Percentiles rank a stretch among this genome's conserved stretches.
These are phyloP conservation scores for Alligator sinensis DNA, from an alignment of 2,113 vertebrate species.

Conservation along the genomic window DNA sequence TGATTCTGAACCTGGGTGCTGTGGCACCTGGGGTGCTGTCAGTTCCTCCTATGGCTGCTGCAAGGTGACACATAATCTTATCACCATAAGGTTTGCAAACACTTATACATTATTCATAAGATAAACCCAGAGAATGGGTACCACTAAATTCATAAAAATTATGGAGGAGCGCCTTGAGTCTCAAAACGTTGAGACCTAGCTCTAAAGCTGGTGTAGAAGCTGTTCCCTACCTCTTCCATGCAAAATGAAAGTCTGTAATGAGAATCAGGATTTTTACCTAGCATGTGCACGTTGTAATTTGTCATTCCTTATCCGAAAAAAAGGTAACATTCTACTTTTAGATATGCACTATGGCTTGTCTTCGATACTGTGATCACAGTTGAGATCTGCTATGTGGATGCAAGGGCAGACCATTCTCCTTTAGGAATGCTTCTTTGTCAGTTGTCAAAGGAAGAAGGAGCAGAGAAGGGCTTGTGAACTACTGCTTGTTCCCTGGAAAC, in stretches of 20 bases:
- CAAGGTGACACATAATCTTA: too few species aligned
- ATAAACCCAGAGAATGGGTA: too few species aligned
- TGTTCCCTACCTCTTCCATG: slow-evolving; percentile 37
- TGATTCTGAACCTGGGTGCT: slow-evolving; percentile 6
- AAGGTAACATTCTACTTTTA: not conserved
- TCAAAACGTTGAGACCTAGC: too few species aligned
- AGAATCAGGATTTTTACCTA: not conserved
- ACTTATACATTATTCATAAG: too few species aligned
- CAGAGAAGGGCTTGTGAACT: not conserved
- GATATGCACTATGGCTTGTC: not conserved
- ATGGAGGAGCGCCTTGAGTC: too few species aligned
- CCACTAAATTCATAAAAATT: too few species aligned
- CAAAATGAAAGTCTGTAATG: not conserved
- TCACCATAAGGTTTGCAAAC: too few species aligned
- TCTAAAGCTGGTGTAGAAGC: not conserved
- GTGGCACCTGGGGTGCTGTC: too few species aligned
- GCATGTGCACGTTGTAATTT: not conserved
- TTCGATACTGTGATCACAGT: not conserved
- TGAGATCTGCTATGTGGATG: slow-evolving; percentile 28
- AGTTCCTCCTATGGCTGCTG: too few species aligned
- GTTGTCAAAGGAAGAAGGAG: not conserved
- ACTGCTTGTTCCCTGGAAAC: not conserved
- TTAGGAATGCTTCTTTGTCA: slow-evolving; percentile 5
- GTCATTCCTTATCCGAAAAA: not conserved
- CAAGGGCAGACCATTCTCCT: not conserved